Base-by-base conservation (phyloP, 2,797 vertebrate species). In the Anguilla marmorata region DNA sequence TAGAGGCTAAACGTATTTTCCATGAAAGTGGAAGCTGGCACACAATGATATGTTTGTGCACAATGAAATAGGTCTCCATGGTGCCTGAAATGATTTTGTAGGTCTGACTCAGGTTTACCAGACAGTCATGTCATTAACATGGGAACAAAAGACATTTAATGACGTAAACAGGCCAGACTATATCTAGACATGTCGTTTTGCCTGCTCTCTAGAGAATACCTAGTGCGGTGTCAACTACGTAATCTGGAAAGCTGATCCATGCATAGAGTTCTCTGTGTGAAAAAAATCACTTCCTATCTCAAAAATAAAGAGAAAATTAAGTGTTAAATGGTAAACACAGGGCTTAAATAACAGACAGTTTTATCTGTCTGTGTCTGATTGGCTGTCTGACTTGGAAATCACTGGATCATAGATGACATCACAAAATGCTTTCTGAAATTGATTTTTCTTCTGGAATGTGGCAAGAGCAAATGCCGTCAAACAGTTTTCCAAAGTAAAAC, bases 61-160 rank as follows among this genome's bases (percentile, higher is more conserved):
- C 58, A 86, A 54, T 58, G 12, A 48, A 60, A 66, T 69, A 69
- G 45, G 58, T 27, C 66, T 33, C 41, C 41, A 54, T 74, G 48
- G 41, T 66, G 33, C 45, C 48, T 72, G 27, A 88, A 85, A 88
- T 88, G 52, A 21, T 30, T 72, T 50, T 48, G 45, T 52, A 86
- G 12, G 6, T n/a, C 48, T 19, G 24, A 72, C 66, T 52, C 66
- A 86, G 45, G 79, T 86, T 84, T 56, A 72, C 54, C 69, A 54
- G 9, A 56, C 30, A 85, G 58, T 84, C 30, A 27, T 84, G 30
- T 74, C 82, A 84, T 30, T 60, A 84, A 80, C 30, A 12, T 37
- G 33, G 16, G 16, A 41, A 79, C 37, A 45, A 41, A 21, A 79
- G 74, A 21, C 14, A 37, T 11, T 37, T 21, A 37, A 45, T 21